These are phyloP conservation scores for Tipula lateralis DNA, from an alignment of 2,888 invertebrate genomes.

Conservation along the genomic window DNA sequence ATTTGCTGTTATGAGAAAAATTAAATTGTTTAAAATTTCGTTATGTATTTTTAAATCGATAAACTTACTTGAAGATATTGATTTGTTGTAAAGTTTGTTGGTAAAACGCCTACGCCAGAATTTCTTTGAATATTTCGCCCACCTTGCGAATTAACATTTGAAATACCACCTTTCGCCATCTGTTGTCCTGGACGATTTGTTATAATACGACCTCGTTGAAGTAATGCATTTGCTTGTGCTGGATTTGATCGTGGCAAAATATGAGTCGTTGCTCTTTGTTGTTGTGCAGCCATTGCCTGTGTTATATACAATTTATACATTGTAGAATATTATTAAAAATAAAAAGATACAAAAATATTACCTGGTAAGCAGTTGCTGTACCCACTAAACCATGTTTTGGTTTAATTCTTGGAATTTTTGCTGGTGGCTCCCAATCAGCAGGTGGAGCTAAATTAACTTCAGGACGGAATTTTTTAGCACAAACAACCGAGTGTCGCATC, in stretches of 20 bases:
- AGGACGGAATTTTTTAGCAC: slow-evolving; percentile 83
- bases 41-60: not conserved
- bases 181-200: slow-evolving; percentile 33
- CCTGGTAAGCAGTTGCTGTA: slow-evolving; percentile 50
- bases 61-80: slow-evolving; percentile 8
- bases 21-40: not conserved
- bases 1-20: not conserved
- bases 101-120: not conserved
- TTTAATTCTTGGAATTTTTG: slow-evolving; percentile 71
- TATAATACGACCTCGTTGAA: not conserved
- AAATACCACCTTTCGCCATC: not conserved
- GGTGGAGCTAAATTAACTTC: slow-evolving; percentile 83
- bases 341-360: slow-evolving; percentile 34
- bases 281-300: slow-evolving; percentile 50
- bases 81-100: not conserved
- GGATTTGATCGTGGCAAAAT: slow-evolving; percentile 31
- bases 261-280: slow-evolving; percentile 41
- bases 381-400: slow-evolving; percentile 49
- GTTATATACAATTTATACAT: not conserved
- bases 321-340: not conserved
- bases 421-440: slow-evolving; percentile 87
- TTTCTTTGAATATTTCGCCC: not conserved
- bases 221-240: slow-evolving; percentile 30
- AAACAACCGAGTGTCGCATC: slow-evolving; percentile 79
- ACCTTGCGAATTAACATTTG: not conserved